A percentile compares a stretch with the other conserved stretches of the same genome.
Conservation (phyloP, 2,888 invertebrate genomes). For the Apamea anceps region DNA sequence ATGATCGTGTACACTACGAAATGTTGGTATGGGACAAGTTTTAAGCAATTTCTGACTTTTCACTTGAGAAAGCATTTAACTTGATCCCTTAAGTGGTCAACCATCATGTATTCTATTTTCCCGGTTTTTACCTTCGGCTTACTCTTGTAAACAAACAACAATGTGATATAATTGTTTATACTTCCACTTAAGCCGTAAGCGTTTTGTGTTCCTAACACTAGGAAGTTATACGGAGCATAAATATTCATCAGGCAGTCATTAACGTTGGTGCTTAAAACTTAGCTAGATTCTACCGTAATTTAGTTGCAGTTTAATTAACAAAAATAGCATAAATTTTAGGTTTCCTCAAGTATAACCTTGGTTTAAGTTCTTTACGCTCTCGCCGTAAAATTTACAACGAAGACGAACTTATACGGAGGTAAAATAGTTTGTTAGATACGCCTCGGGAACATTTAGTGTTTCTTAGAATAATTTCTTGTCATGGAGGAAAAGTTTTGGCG, state of each 20-base stretch:
- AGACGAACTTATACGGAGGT: constrained; percentile 51
- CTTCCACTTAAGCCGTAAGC: constrained; percentile 9
- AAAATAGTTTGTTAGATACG: constrained; percentile 49
- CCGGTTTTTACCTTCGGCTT: not conserved
- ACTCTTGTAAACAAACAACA: constrained; percentile 23
- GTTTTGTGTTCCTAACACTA: constrained; percentile 26
- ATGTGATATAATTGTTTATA: constrained; percentile 16
- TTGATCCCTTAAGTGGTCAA: not conserved
- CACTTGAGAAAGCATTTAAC: not conserved
- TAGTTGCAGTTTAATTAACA: constrained; percentile 51
- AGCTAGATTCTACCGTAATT: constrained; percentile 56
- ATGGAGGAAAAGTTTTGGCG: constrained; percentile 18
- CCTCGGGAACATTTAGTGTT: constrained; percentile 43
- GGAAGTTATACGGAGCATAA: constrained; percentile 60
- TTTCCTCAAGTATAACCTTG: constrained; percentile 51
- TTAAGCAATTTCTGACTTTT: too few species aligned
- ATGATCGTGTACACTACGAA: too few species aligned
- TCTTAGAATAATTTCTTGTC: constrained; percentile 41
- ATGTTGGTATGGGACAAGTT: too few species aligned
- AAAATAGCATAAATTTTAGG: constrained; percentile 51
- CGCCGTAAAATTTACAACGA: constrained; percentile 55
- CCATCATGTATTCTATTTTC: not conserved
- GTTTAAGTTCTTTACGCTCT: constrained; percentile 53
- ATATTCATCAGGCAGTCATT: constrained; percentile 66
- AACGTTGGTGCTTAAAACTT: constrained; percentile 63